Evolutionary conservation across 2,797 vertebrate genomes (phyloP), one percentile per base, ranked within the genome.

Genomic region (Helicolenus hilgendorfi): DNA sequence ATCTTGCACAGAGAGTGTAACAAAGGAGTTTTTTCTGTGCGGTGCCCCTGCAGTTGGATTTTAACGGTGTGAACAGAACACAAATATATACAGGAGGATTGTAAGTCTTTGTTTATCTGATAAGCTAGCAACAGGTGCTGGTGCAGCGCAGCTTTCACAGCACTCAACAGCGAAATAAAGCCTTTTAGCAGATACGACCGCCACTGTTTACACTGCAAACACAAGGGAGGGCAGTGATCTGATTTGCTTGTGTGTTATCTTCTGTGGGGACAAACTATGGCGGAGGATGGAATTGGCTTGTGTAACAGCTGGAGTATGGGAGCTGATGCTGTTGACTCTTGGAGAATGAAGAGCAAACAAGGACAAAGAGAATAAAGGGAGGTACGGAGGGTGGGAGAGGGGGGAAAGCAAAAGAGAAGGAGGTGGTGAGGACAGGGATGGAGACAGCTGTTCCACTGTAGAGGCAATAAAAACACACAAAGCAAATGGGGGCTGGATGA

Each of bases 261-360:
- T 58, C 60, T 36, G 2, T 45, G 72, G 68, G 81, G 82, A 86
- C 81, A 83, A 84, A 77, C 88, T 62, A 60, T 6, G 18, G 74
- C 49, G 70, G 59, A 74, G 56, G 80, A 89, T 68, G 68, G 78
- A 69, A 64, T 49, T 49, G 81, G 81, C 74, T 86, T 89, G 92
- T 72, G 89, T 85, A 96, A 96, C 94, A 96, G 95, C 94, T 96
- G 93, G 89, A 88, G 69, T 80, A 73, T 90, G 90, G 74, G 83
- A 77, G 89, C 85, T 73, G 89, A 83, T 88, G 92, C 87, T 95
- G 92, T 96, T 94, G 93, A 94, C 95, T 41, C 91, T 78, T 92
- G 88, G 87, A 86, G 89, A 91, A 93, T 90, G 91, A 90, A 92
- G 90, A 80, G 90, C 94, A 96, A 97, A 97, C 91, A 96, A 60